Evolutionary conservation across 2,797 vertebrate species (phyloP).

Genomic region (Fratercula arctica): DNA sequence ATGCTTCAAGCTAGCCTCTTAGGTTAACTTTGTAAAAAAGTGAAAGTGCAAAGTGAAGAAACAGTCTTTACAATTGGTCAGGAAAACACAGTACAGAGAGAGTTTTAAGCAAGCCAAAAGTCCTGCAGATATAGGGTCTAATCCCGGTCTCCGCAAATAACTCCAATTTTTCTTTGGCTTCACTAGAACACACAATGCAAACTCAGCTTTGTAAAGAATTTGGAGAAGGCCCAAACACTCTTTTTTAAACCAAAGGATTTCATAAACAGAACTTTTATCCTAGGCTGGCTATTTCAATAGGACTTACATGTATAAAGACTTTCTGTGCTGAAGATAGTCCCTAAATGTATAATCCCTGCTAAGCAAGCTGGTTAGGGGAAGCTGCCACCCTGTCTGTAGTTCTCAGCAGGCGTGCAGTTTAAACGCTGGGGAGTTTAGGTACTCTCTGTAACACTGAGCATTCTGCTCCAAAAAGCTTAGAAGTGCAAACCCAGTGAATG

Average conservation of each 20-base stretch:
- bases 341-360: conserved; percentile 30
- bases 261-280: conserved; percentile 35
- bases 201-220: conserved; percentile 4
- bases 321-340: conserved; percentile 1
- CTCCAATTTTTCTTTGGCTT: not conserved
- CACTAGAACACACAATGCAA: not conserved
- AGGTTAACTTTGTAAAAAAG: not conserved
- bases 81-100: not conserved
- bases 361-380: not conserved
- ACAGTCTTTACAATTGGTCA: not conserved
- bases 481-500: conserved; percentile 5
- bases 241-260: conserved; percentile 3
- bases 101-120: not conserved
- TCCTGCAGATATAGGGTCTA: not conserved
- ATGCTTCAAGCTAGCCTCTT: not conserved
- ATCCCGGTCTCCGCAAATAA: conserved; percentile 22
- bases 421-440: not conserved
- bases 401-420: not conserved
- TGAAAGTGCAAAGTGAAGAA: not conserved
- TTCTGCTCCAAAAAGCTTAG: conserved; percentile 2
- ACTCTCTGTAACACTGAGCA: not conserved
- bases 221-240: not conserved
- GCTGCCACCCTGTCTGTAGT: not conserved
- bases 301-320: not conserved
- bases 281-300: not conserved